Evolutionary conservation across 1,140 invertebrate species (phyloP).

Genomic region (Physella acuta): DNA sequence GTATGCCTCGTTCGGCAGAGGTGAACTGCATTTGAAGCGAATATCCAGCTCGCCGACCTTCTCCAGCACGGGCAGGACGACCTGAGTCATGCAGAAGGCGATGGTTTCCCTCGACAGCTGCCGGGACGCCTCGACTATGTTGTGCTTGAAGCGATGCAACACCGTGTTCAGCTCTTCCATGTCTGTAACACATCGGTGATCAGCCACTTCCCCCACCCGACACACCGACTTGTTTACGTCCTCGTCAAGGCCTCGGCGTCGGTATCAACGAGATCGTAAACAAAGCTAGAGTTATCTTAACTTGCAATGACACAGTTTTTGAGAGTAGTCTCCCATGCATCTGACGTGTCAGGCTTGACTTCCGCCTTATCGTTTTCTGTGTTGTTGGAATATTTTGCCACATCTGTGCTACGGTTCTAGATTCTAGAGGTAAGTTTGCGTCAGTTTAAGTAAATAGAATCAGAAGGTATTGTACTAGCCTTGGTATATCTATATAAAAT

Average conservation of each 20-base stretch:
- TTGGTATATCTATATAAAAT: too few species aligned
- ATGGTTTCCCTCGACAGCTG: conserved; percentile 28
- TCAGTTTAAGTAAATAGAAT: not conserved
- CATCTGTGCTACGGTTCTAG: not conserved
- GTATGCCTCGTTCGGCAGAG: conserved; percentile 27
- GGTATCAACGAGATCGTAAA: conserved; percentile 26
- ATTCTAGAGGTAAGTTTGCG: not conserved
- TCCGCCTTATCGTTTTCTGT: not conserved
- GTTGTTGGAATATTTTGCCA: not conserved
- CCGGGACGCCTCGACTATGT: conserved; percentile 27
- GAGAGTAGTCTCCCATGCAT: not conserved
- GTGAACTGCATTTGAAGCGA: conserved; percentile 27
- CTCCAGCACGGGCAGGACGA: conserved; percentile 24
- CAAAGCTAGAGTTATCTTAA: conserved; percentile 15
- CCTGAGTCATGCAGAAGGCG: conserved; percentile 29
- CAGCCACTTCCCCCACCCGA: not conserved
- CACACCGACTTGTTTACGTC: conserved; percentile 13
- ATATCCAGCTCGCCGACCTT: conserved; percentile 24
- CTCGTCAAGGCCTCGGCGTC: conserved; percentile 24
- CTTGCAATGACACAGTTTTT: not conserved
- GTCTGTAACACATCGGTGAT: not conserved
- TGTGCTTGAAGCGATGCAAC: conserved; percentile 29
- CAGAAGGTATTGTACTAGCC: too few species aligned
- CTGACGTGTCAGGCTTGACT: conserved; percentile 3
- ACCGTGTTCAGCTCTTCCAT: conserved; percentile 30